These are phyloP conservation scores for Harpalus rufipes DNA, from an alignment of 2,888 invertebrate genomes.

Conservation along the genomic window DNA sequence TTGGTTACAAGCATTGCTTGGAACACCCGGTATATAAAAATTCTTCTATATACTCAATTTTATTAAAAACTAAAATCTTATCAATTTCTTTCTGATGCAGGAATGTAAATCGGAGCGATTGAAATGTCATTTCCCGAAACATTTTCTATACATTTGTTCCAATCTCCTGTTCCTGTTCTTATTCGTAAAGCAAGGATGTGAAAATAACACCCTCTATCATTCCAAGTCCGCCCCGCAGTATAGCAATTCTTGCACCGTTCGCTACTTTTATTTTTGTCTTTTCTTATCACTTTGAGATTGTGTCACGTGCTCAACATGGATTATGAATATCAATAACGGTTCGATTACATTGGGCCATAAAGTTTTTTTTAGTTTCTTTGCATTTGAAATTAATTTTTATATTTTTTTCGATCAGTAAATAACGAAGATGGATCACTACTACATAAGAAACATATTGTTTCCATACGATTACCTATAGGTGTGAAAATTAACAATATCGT, in stretches of 20 bases:
- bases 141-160: not conserved
- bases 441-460: too few relatives aligned
- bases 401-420: not conserved
- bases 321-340: slow-evolving; percentile 53
- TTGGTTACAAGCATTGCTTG: too few relatives aligned
- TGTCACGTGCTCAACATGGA: slow-evolving; percentile 55
- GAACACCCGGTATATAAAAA: too few relatives aligned
- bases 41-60: not conserved
- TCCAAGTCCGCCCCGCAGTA: not conserved
- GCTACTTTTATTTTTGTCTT: slow-evolving; percentile 25
- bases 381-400: slow-evolving; percentile 26
- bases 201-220: slow-evolving; percentile 3
- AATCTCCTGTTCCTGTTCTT: slow-evolving; percentile 7
- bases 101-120: not conserved
- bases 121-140: not conserved
- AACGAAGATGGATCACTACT: too few relatives aligned
- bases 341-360: slow-evolving; percentile 10
- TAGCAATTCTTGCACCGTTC: slow-evolving; percentile 11
- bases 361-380: slow-evolving; percentile 22
- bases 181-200: not conserved
- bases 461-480: too few relatives aligned
- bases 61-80: not conserved
- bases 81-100: not conserved
- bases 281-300: slow-evolving; percentile 28
- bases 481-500: too few relatives aligned